Base-by-base conservation (phyloP, 2,888 invertebrate genomes). In the Aricia artaxerxes region DNA sequence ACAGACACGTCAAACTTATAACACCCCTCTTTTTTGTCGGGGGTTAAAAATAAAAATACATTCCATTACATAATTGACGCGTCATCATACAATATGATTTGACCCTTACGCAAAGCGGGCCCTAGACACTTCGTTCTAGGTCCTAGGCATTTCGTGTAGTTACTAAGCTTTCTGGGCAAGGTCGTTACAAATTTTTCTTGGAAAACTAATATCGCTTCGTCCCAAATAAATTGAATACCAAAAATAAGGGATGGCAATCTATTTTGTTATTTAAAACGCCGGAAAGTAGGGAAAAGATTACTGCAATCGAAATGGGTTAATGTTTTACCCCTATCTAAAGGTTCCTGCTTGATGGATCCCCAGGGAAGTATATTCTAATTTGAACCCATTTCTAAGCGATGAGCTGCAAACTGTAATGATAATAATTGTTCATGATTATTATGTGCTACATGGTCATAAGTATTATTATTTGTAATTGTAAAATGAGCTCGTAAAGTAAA, bases 331-430 rank as follows among this genome's bases (percentile, higher is more conserved):
- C 69, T 69, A 24, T 38, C 69, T 38, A 38, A 69, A 13, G 9
- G 69, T 69, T 13, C 69, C 35, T 69, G 6, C 13, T 38, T 35
- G 69, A 38, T 69, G 69, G 38, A 13, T 69, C 35, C 13, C 69
- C 35, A 13, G 69, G 69, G 69, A 69, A 69, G 35, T 35, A 69
- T 69, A 69, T 69, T 69, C 69, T 69, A 69, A 69, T 69, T 69
- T 2, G 69, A 69, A 69, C 38, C 69, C 69, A 35, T 69, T 69
- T 35, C 69, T 69, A 38, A 38, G 69, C 16, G 13, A 16, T 35
- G 35, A 5, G 35, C 11, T 69, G 16, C 69, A 38, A 64, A 64
- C 31, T 31, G 61, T 64, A 35, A 69, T 35, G 49, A 49, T 9
- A 16, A 31, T 60, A n/a, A 60, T 61, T 61, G 61, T 61, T 61